Percentiles rank a stretch among this genome's conserved stretches.
These are phyloP conservation scores for Maniola jurtina DNA, from an alignment of 1,140 invertebrate genomes.

Conservation along the genomic window DNA sequence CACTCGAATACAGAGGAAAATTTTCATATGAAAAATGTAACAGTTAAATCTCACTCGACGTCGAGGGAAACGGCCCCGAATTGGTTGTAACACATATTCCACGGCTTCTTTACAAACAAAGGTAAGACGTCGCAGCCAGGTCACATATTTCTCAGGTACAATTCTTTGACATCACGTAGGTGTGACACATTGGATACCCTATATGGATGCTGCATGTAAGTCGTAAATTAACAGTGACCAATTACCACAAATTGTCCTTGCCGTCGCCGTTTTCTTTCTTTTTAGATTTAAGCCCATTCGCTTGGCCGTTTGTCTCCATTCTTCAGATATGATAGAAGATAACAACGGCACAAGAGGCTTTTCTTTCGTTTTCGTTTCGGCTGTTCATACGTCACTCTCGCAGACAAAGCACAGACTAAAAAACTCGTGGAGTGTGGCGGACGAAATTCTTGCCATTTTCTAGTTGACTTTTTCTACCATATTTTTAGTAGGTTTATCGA, in stretches of 20 bases:
- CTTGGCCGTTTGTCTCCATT: slow-evolving; percentile 80
- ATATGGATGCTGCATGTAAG: slow-evolving; percentile 71
- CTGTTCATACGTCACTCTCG: slow-evolving; percentile 77
- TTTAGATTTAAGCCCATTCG: slow-evolving; percentile 81
- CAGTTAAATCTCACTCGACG: slow-evolving; percentile 8
- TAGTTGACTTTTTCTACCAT: not conserved
- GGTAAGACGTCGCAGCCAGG: slow-evolving; percentile 65
- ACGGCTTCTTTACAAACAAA: slow-evolving; percentile 64
- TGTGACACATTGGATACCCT: slow-evolving; percentile 78
- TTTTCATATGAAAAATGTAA: slow-evolving; percentile 9
- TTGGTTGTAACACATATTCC: slow-evolving; percentile 30
- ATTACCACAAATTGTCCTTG: slow-evolving; percentile 84
- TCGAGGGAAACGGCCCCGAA: not conserved
- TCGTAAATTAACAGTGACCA: slow-evolving; percentile 66
- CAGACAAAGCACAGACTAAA: slow-evolving; percentile 50
- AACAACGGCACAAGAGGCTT: slow-evolving; percentile 79
- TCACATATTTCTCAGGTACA: slow-evolving; percentile 74
- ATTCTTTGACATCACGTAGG: slow-evolving; percentile 75
- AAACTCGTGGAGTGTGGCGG: slow-evolving; percentile 27
- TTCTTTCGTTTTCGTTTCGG: slow-evolving; percentile 78
- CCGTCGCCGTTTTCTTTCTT: slow-evolving; percentile 82
- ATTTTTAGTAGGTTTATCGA: too few relatives aligned
- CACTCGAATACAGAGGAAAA: slow-evolving; percentile 5
- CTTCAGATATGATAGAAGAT: slow-evolving; percentile 77
- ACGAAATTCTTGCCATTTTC: slow-evolving; percentile 10